Percentiles rank a stretch among this genome's conserved stretches.
These are phyloP conservation scores for Cremastinae sp. DNA, from an alignment of 2,888 invertebrate species.

Conservation along the genomic window DNA sequence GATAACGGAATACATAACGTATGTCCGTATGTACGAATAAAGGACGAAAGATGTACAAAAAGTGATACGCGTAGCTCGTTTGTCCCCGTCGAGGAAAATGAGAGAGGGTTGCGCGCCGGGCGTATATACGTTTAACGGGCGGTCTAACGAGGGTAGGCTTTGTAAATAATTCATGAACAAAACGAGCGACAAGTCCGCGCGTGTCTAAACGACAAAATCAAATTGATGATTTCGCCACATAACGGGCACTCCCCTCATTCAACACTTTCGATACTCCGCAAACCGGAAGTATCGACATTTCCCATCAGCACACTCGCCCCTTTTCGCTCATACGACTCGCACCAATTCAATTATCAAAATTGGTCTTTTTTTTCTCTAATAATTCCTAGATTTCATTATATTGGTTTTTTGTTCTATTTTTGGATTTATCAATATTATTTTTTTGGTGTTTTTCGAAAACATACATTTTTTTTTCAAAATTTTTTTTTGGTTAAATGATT, in stretches of 20 bases:
- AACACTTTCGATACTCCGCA: not conserved
- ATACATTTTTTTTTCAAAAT: no score
- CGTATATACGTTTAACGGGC: constrained; percentile 23
- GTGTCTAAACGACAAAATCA: not conserved
- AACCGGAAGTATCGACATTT: not conserved
- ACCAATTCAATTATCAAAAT: not conserved
- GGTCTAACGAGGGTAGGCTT: constrained; percentile 43
- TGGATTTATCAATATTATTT: no score
- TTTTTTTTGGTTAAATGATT: no score
- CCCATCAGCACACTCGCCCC: not conserved
- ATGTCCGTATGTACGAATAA: not conserved
- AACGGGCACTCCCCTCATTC: not conserved
- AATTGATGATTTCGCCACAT: constrained; percentile 22
- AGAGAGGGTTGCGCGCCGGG: not conserved
- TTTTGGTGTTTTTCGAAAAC: no score
- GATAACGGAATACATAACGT: constrained; percentile 8
- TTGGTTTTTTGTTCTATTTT: no score
- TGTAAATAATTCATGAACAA: constrained; percentile 49
- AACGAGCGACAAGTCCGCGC: not conserved
- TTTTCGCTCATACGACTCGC: not conserved
- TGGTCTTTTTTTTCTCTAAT: no score
- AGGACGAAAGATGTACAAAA: not conserved
- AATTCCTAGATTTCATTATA: no score
- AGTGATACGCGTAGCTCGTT: not conserved
- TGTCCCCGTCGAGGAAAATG: not conserved